A percentile compares a stretch with the other conserved stretches of the same genome.
These are phyloP conservation scores for Columba janthina DNA, from an alignment of 2,113 vertebrate genomes.

Conservation along the genomic window DNA sequence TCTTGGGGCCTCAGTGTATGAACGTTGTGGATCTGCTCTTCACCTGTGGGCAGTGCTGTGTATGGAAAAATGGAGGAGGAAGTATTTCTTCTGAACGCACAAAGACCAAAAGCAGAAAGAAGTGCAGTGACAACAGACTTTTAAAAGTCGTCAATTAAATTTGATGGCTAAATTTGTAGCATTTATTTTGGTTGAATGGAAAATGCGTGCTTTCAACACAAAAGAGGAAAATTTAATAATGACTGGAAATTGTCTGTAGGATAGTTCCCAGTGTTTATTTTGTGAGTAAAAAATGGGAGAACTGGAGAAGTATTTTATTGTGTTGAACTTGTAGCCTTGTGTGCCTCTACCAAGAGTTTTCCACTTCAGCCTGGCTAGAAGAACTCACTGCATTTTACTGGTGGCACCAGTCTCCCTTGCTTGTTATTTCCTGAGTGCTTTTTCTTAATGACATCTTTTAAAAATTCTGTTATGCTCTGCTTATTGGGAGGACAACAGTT, in stretches of 20 bases:
- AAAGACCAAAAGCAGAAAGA: neutral
- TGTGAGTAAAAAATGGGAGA: neutral
- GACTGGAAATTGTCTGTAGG: neutral
- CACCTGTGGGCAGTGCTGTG: neutral
- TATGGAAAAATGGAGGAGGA: neutral
- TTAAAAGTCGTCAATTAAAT: neutral
- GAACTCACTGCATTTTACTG: neutral
- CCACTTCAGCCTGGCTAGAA: neutral
- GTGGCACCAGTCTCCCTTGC: neutral
- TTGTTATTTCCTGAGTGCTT: neutral
- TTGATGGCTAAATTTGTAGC: no score
- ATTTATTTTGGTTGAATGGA: neutral
- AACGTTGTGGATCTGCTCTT: neutral
- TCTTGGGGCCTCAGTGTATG: neutral
- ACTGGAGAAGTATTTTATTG: neutral
- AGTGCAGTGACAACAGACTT: neutral
- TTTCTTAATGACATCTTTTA: neutral
- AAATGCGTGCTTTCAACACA: neutral
- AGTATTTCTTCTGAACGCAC: neutral
- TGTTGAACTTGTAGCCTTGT: neutral
- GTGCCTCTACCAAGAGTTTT: neutral
- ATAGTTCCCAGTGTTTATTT: neutral
- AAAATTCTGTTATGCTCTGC: neutral
- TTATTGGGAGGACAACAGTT: neutral
- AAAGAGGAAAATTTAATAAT: neutral